Conservation (phyloP, 2,113 vertebrate species). For the Poicephalus meyeri region DNA sequence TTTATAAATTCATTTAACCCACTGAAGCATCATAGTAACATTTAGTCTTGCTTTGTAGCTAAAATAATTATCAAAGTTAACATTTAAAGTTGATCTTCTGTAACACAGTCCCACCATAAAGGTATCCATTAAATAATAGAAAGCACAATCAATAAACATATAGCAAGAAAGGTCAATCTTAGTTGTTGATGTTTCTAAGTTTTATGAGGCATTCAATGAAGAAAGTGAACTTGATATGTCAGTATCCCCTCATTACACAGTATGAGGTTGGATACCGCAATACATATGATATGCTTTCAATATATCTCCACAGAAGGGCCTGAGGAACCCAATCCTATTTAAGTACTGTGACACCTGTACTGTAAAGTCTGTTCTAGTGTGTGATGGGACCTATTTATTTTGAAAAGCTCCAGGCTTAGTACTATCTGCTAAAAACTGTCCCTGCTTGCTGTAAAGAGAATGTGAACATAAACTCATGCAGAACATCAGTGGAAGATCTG, state of each 20-base stretch:
- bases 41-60: neutral
- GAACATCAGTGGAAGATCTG: neutral
- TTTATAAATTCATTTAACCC: neutral
- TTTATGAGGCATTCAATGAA: neutral
- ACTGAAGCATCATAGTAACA: neutral
- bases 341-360: neutral
- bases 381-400: neutral
- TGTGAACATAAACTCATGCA: neutral
- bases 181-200: neutral
- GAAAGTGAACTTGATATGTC: neutral
- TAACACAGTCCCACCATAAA: neutral
- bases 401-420: neutral
- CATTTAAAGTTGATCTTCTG: neutral
- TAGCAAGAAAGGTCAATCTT: neutral
- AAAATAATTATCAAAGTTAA: neutral
- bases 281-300: neutral
- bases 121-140: neutral
- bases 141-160: neutral
- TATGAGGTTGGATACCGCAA: neutral
- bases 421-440: neutral
- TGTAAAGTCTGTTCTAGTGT: neutral
- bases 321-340: neutral
- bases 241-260: neutral
- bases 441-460: neutral
- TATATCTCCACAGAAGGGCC: neutral